Conservation (phyloP, 2,113 vertebrate genomes). For the Pygathrix nemaeus region DNA sequence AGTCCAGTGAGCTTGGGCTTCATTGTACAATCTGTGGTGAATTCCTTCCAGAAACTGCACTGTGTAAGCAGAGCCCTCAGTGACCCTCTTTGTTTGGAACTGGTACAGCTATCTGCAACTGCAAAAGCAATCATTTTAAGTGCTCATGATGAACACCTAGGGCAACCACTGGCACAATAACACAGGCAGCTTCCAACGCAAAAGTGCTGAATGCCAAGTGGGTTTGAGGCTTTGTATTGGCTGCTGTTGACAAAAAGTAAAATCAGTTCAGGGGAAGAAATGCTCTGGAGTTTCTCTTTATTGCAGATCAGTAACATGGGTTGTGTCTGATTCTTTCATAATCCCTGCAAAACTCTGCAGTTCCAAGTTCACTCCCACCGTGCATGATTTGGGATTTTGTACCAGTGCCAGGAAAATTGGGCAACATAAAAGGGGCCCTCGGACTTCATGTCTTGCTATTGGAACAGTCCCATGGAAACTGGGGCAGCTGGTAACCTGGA, state of each 20-base stretch:
- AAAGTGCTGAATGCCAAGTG: slow-evolving; percentile 20
- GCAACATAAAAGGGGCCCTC: slow-evolving; percentile 19
- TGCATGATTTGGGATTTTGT: background rate
- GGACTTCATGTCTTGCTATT: background rate
- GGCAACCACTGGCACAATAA: slow-evolving; percentile 24
- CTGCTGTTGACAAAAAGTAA: slow-evolving; percentile 8
- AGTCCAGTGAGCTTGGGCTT: background rate
- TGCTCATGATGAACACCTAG: slow-evolving; percentile 38
- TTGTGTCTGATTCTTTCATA: slow-evolving; percentile 39
- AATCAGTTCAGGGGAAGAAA: background rate
- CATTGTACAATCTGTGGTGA: background rate
- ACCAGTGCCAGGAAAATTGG: slow-evolving; percentile 31
- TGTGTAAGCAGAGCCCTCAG: slow-evolving; percentile 11
- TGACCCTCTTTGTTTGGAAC: slow-evolving; percentile 54
- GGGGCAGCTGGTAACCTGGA: slow-evolving; percentile 48
- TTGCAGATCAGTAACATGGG: background rate
- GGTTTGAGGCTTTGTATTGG: slow-evolving; percentile 6
- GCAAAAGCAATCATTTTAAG: slow-evolving; percentile 52
- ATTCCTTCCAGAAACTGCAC: slow-evolving; percentile 56
- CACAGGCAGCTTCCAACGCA: background rate
- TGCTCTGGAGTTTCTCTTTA: slow-evolving; percentile 46
- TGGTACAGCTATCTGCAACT: slow-evolving; percentile 36
- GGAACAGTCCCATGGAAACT: slow-evolving; percentile 56
- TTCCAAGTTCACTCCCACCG: background rate
- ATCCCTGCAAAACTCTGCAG: background rate